Base-by-base conservation (phyloP, 2,888 invertebrate species). In the Macrophya annulata region DNA sequence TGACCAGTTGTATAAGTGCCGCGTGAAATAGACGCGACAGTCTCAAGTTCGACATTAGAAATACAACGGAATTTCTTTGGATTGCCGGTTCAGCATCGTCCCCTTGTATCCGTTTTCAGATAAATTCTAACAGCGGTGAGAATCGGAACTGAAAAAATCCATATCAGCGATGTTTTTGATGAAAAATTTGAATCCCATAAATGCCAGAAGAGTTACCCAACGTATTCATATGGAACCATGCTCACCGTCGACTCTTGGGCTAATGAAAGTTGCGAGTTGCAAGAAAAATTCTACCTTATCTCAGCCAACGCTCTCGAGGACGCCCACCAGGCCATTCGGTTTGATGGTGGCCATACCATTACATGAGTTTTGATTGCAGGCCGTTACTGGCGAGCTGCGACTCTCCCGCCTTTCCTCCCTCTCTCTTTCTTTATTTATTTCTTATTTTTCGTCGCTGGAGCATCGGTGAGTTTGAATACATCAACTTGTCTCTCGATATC, bases 331-430 rank as follows among this genome's bases (percentile, higher is more conserved):
- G 87, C 88, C 87, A 90, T 90, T 90, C 87, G 86, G 87, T 88
- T 89, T 88, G 90, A 90, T 89, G 89, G 88, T 90, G 89, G 89
- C 89, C 90, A 87, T 89, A 89, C 89, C 91, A 92, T 92, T 92
- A 92, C 92, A 91, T 88, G 92, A 91, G 89, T 92, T 92, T 92
- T 91, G 91, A 92, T 91, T 90, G 90, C 87, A 86, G 87, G 88
- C 89, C 91, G 90, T 92, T 90, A 90, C 85, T 48, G 55, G 83
- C 48, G 48, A 83, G 59, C 81, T 62, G 81, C 40, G 62, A 81
- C 40, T 81, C 71, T 83, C 51, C 48, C 40, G 37, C 45, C 21
- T n/a, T 74, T 21, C 45, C 8, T 74, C n/a, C 21, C 15, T 10
- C 21, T 31, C 9, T 62, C 62, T 62, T 37, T 45, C 37, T 40